A percentile compares a stretch with the other conserved stretches of the same genome.
phyloP scores from a whole-genome alignment of 2,113 vertebrate species.

The Varanus salvator region DNA sequence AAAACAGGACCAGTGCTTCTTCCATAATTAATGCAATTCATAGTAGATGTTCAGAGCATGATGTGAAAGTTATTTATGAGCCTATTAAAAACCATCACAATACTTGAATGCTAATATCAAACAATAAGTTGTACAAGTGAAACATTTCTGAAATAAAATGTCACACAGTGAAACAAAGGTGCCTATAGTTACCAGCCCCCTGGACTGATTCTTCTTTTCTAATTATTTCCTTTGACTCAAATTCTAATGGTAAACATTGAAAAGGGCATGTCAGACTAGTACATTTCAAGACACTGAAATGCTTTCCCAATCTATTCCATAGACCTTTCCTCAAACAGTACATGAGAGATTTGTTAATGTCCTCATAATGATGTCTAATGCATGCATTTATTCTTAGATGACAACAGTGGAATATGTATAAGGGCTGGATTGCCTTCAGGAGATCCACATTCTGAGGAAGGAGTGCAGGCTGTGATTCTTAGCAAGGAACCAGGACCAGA shows the following conservation, averaged over 20 bases:
- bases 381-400: constrained; percentile 35
- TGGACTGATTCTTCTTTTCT: constrained; percentile 16
- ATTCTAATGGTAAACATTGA: constrained; percentile 12
- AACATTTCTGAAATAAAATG: constrained; percentile 26
- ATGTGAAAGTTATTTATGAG: constrained; percentile 62
- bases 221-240: constrained; percentile 12
- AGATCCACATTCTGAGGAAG: not conserved
- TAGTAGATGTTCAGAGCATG: constrained; percentile 50
- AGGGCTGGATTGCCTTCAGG: not conserved
- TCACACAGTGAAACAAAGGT: constrained; percentile 14
- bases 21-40: constrained; percentile 23
- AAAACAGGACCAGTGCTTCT: constrained; percentile 62
- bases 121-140: constrained; percentile 27
- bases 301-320: constrained; percentile 9
- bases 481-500: not conserved
- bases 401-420: constrained; percentile 30
- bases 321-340: constrained; percentile 3
- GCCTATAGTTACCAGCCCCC: not conserved
- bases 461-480: not conserved
- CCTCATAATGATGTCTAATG: constrained; percentile 16
- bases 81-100: constrained; percentile 41
- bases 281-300: constrained; percentile 9
- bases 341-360: constrained; percentile 18
- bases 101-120: constrained; percentile 61
- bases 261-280: not conserved